Evolutionary conservation across 1,140 invertebrate genomes (phyloP).

Genomic region (Drosophila auraria): DNA sequence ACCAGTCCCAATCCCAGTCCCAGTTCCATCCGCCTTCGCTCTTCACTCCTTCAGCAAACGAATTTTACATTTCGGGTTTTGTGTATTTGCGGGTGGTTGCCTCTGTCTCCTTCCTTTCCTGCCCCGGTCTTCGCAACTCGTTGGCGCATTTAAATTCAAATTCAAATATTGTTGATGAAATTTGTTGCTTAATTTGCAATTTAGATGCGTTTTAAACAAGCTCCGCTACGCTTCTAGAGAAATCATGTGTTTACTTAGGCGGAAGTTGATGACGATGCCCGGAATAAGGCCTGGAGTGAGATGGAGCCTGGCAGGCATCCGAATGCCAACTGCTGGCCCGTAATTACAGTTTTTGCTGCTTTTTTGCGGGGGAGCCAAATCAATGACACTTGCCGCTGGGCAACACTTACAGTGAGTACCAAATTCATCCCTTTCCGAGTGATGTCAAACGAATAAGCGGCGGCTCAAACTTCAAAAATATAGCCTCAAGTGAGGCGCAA

Average conservation of each 20-base stretch:
- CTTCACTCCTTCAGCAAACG: slow-evolving; percentile 57
- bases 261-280: slow-evolving; percentile 55
- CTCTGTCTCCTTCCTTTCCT: neutral
- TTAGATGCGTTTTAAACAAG: slow-evolving; percentile 83
- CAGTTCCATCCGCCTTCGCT: slow-evolving; percentile 44
- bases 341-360: slow-evolving; percentile 34
- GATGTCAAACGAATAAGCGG: slow-evolving; percentile 24
- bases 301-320: slow-evolving; percentile 4
- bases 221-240: slow-evolving; percentile 40
- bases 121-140: slow-evolving; percentile 39
- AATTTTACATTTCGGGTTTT: slow-evolving; percentile 81
- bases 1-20: slow-evolving; percentile 30
- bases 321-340: slow-evolving; percentile 26
- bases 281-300: neutral
- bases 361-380: slow-evolving; percentile 9
- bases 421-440: slow-evolving; percentile 1
- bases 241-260: slow-evolving; percentile 83
- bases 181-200: slow-evolving; percentile 84
- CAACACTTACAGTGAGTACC: slow-evolving; percentile 26
- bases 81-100: slow-evolving; percentile 54
- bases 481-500: slow-evolving; percentile 70
- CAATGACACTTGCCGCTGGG: slow-evolving; percentile 36
- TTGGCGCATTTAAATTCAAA: slow-evolving; percentile 83
- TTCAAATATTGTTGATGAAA: slow-evolving; percentile 84
- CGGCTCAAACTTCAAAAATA: slow-evolving; percentile 66